Conservation (phyloP, 2,113 vertebrate genomes). For the Sialia sialis region DNA sequence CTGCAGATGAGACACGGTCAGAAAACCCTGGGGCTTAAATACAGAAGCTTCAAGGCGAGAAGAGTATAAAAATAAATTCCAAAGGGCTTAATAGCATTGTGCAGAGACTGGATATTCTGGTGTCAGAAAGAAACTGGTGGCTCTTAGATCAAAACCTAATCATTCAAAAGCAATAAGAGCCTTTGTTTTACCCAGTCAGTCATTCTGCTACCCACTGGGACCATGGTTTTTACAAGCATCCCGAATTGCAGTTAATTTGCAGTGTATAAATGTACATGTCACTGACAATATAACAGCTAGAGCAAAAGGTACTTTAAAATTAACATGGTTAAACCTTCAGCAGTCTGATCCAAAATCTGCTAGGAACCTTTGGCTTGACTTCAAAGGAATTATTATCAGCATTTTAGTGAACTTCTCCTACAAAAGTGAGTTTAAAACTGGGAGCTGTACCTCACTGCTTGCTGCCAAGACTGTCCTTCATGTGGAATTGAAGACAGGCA, state of each 20-base stretch:
- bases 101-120: conserved; percentile 29
- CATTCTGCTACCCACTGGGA: neutral
- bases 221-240: neutral
- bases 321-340: neutral
- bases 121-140: conserved; percentile 30
- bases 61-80: conserved; percentile 61
- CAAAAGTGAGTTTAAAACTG: neutral
- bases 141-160: conserved; percentile 55
- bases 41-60: conserved; percentile 36
- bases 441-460: neutral
- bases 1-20: neutral
- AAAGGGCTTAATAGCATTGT: conserved; percentile 53
- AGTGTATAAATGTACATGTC: neutral
- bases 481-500: neutral
- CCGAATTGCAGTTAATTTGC: neutral
- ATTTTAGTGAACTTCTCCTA: neutral
- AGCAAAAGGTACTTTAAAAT: neutral
- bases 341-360: conserved; percentile 10
- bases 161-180: neutral
- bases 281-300: neutral
- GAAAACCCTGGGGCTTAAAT: conserved; percentile 54
- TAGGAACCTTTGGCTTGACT: neutral
- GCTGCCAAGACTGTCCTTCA: neutral
- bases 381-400: conserved; percentile 16
- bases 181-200: conserved; percentile 25